phyloP scores from a whole-genome alignment of 2,113 vertebrate species.

The Lanius collurio region DNA sequence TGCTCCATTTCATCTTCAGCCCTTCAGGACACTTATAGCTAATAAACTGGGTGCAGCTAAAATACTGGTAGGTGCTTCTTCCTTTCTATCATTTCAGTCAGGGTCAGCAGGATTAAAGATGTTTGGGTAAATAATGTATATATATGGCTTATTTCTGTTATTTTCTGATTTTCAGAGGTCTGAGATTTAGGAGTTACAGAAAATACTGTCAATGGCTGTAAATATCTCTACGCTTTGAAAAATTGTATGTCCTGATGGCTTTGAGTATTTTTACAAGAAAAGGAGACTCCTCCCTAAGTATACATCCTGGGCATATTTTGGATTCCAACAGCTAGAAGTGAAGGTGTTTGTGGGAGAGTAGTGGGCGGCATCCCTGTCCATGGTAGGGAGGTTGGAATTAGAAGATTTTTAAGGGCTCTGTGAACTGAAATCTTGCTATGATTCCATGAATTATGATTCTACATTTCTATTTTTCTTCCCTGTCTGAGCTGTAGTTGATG shows the following conservation, averaged over 20 bases:
- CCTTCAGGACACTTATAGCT: neutral
- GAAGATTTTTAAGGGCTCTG: neutral
- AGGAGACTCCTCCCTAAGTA: neutral
- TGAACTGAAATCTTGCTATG: neutral
- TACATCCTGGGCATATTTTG: neutral
- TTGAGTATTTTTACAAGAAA: neutral
- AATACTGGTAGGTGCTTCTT: neutral
- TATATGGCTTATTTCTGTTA: neutral
- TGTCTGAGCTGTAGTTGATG: neutral
- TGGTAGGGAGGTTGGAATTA: neutral
- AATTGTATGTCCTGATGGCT: neutral
- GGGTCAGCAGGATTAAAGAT: neutral
- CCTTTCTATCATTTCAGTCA: neutral
- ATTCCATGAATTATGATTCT: neutral
- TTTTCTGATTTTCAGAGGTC: neutral
- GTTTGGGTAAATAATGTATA: neutral
- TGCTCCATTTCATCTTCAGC: neutral
- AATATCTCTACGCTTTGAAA: neutral
- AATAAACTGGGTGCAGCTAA: neutral
- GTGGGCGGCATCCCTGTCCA: neutral
- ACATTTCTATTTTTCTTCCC: neutral
- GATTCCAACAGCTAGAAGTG: neutral
- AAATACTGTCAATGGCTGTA: neutral
- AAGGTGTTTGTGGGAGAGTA: neutral
- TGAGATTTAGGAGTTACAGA: neutral